phyloP scores from a whole-genome alignment of 2,797 vertebrate species.

The Glossophaga mutica region DNA sequence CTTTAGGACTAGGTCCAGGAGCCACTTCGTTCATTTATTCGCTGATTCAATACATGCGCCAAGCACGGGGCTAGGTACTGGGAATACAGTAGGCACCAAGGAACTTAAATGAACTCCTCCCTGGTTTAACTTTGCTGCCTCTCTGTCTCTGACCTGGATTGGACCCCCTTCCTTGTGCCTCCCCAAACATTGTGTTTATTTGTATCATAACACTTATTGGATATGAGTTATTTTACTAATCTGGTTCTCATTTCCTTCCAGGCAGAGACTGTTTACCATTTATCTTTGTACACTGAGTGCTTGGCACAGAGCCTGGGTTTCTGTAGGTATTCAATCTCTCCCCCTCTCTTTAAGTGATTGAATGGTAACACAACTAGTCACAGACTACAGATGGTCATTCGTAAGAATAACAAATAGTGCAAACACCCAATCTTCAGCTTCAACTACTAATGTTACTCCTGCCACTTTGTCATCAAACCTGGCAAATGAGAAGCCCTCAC shows the following conservation, averaged over 20 bases:
- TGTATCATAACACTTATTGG: neutral
- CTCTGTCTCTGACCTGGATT: neutral
- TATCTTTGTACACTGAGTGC: neutral
- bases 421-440: neutral
- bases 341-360: neutral
- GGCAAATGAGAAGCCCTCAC: neutral
- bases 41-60: neutral
- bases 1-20: neutral
- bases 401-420: neutral
- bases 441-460: neutral
- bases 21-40: neutral
- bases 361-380: neutral
- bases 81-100: neutral
- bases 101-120: neutral
- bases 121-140: neutral
- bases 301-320: constrained; percentile 9
- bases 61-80: neutral
- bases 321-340: neutral
- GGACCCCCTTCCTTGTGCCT: neutral
- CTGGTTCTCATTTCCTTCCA: constrained; percentile 41
- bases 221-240: neutral
- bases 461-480: neutral
- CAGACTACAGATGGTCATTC: neutral
- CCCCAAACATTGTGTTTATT: neutral
- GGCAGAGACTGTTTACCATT: constrained; percentile 1